phyloP scores from a whole-genome alignment of 1,140 invertebrate species.

The Pseudoatta argentina region DNA sequence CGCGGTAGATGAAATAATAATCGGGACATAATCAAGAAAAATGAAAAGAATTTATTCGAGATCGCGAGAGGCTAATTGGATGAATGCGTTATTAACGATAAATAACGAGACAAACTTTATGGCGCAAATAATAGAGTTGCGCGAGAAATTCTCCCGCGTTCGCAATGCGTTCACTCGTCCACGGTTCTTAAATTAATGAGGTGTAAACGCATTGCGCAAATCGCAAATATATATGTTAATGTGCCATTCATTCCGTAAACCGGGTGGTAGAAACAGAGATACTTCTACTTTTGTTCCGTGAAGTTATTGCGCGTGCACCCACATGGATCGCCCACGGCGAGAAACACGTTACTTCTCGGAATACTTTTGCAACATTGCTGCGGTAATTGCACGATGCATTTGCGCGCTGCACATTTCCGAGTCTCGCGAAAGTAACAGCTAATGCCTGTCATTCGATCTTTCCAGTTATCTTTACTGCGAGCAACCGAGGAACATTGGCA shows the following conservation, averaged over 20 bases:
- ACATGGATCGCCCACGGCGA: constrained; percentile 16
- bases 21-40: constrained; percentile 12
- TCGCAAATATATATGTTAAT: constrained; percentile 2
- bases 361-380: constrained; percentile 42
- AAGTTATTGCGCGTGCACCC: not conserved
- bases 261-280: constrained; percentile 27
- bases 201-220: constrained; percentile 46
- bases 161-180: constrained; percentile 10
- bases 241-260: constrained; percentile 31
- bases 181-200: constrained; percentile 44
- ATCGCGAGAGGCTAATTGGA: constrained; percentile 40
- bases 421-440: constrained; percentile 30
- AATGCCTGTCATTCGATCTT: constrained; percentile 29
- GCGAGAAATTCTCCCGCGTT: not conserved
- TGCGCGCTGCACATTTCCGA: not conserved
- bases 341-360: constrained; percentile 32
- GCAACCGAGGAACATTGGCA: not conserved
- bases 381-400: constrained; percentile 25
- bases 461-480: not conserved
- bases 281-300: constrained; percentile 34
- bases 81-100: constrained; percentile 32
- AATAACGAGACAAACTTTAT: constrained; percentile 5
- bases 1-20: not conserved
- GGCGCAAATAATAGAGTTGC: not conserved
- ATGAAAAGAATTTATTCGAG: not conserved